A percentile compares a stretch with the other conserved stretches of the same genome.
phyloP scores from a whole-genome alignment of 2,113 vertebrate genomes.

The Madoqua kirkii region DNA sequence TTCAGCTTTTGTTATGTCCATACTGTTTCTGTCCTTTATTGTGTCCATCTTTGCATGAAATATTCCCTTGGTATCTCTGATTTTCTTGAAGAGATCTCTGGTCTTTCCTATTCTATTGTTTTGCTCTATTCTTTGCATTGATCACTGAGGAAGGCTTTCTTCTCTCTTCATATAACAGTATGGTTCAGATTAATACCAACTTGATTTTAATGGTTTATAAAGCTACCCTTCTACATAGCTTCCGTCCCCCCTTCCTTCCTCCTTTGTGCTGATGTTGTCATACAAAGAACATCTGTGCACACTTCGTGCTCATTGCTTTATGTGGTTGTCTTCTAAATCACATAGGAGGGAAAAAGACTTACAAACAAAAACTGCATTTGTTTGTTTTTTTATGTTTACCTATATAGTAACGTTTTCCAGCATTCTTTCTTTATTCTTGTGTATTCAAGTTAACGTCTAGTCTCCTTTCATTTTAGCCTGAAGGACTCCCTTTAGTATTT shows the following conservation, averaged over 20 bases:
- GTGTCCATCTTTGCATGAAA: not conserved
- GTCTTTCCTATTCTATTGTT: not conserved
- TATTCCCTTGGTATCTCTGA: not conserved
- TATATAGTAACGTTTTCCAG: not conserved
- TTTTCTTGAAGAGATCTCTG: not conserved
- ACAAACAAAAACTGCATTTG: not conserved
- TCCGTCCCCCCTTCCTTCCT: too few species aligned
- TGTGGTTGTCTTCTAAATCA: not conserved
- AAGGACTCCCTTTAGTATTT: not conserved
- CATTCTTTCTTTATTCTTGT: not conserved
- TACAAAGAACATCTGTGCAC: too few species aligned
- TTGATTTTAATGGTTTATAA: not conserved
- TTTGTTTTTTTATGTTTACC: not conserved
- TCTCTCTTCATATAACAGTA: not conserved
- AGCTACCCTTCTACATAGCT: not conserved
- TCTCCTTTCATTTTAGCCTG: not conserved
- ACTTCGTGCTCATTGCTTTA: not conserved
- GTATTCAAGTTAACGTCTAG: not conserved
- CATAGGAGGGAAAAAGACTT: not conserved
- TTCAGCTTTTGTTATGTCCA: not conserved
- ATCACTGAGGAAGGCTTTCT: not conserved
- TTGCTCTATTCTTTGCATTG: not conserved
- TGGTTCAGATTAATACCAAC: not conserved
- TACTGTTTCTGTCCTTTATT: not conserved
- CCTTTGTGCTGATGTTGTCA: not conserved